Evolutionary conservation across 1,140 invertebrate genomes (phyloP).

Genomic region (Hyphantria cunea): DNA sequence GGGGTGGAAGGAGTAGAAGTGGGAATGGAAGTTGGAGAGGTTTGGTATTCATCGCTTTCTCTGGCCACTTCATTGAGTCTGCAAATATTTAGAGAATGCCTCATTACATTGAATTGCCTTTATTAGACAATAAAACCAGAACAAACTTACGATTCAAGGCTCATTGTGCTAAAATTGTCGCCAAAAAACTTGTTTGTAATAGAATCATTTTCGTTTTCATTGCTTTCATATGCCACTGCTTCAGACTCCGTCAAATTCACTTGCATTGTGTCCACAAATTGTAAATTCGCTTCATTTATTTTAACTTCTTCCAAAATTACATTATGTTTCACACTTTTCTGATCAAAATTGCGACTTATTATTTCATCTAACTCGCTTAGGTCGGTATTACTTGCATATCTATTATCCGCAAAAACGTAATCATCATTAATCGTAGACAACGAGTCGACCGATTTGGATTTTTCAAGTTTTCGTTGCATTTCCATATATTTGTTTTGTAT

Average conservation of each 20-base stretch:
- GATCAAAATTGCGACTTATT: constrained; percentile 1
- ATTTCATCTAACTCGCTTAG: constrained; percentile 39
- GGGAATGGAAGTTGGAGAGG: constrained; percentile 35
- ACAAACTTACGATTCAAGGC: constrained; percentile 67
- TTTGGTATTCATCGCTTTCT: constrained; percentile 49
- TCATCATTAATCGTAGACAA: constrained; percentile 46
- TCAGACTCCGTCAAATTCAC: constrained; percentile 42
- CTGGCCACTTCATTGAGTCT: constrained; percentile 58
- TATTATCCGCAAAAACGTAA: constrained; percentile 43
- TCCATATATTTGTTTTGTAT: constrained; percentile 68
- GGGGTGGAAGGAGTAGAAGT: constrained; percentile 39
- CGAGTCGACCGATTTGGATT: constrained; percentile 64
- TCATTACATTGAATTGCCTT: constrained; percentile 10
- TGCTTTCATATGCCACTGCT: constrained; percentile 39
- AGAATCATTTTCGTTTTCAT: constrained; percentile 33
- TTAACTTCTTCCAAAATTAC: constrained; percentile 35
- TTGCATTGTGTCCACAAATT: constrained; percentile 45
- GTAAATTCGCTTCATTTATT: constrained; percentile 40
- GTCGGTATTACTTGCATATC: constrained; percentile 46
- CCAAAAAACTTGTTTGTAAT: constrained; percentile 38
- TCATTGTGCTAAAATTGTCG: constrained; percentile 44
- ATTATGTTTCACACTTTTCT: constrained; percentile 10
- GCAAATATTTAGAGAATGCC: constrained; percentile 25
- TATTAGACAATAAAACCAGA: background rate
- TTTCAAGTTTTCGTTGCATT: constrained; percentile 68